These are phyloP conservation scores for Perdita meconis DNA, from an alignment of 2,888 invertebrate species.

Conservation along the genomic window DNA sequence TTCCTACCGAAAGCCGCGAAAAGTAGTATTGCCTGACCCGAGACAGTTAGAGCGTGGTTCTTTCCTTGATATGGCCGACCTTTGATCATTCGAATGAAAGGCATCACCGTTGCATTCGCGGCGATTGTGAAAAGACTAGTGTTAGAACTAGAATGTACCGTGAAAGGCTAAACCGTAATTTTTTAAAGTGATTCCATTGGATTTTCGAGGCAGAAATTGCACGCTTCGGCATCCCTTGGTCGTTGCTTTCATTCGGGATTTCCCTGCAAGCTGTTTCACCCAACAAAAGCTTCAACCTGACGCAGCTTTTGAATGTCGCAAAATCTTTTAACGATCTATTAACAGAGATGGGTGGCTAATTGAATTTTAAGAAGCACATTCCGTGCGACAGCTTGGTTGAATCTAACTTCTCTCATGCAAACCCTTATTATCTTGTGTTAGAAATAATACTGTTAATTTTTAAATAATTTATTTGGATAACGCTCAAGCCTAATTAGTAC, in stretches of 20 bases:
- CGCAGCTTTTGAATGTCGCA: too few relatives aligned
- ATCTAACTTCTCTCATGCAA: not conserved
- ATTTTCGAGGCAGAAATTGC: too few relatives aligned
- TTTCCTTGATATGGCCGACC: constrained; percentile 27
- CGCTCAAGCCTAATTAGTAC: too few relatives aligned
- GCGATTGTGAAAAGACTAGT: constrained; percentile 39
- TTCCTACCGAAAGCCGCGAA: not conserved
- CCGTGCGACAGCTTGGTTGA: not conserved
- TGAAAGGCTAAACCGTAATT: constrained; percentile 27
- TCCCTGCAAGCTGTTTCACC: too few relatives aligned
- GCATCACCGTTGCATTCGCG: constrained; percentile 42
- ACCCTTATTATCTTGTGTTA: not conserved
- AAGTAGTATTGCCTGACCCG: not conserved
- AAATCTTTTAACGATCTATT: constrained; percentile 6
- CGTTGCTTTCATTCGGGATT: too few relatives aligned
- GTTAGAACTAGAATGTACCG: constrained; percentile 15
- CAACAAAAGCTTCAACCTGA: too few relatives aligned
- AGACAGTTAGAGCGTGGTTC: constrained; percentile 28
- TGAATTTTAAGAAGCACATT: constrained; percentile 10
- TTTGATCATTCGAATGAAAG: constrained; percentile 56
- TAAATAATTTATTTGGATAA: too few relatives aligned
- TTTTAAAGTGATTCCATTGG: not conserved
- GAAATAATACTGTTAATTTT: not conserved
- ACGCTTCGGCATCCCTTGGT: too few relatives aligned
- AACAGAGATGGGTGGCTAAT: constrained; percentile 9